These are phyloP conservation scores for Leptinotarsa texana DNA, from an alignment of 1,140 invertebrate species.

Conservation along the genomic window DNA sequence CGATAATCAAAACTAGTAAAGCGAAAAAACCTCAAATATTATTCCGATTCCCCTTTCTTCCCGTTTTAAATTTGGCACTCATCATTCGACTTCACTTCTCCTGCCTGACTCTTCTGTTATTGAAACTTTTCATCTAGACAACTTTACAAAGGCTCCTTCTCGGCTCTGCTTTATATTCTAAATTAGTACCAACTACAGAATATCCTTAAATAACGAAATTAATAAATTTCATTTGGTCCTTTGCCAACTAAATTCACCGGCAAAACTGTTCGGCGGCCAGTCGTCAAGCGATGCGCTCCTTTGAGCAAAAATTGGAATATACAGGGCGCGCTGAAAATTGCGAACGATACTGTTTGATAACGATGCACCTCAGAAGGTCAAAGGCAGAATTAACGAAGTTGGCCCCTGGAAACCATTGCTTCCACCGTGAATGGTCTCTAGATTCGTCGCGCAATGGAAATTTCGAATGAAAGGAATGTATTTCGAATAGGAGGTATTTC, in stretches of 20 bases:
- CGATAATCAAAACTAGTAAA: too few relatives aligned
- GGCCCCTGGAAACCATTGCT: not conserved
- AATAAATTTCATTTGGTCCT: slow-evolving; percentile 4
- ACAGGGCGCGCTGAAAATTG: not conserved
- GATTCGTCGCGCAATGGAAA: not conserved
- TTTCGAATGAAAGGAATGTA: not conserved
- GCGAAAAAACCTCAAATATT: too few relatives aligned
- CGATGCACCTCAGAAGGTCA: not conserved
- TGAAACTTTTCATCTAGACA: not conserved
- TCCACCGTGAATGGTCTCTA: not conserved
- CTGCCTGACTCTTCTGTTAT: not conserved
- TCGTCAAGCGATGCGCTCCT: not conserved
- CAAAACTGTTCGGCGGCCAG: not conserved
- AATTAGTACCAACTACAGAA: not conserved
- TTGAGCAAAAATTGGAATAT: not conserved
- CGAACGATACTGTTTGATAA: not conserved
- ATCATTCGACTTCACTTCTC: too few relatives aligned
- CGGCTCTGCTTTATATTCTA: not conserved
- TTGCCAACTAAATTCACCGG: not conserved
- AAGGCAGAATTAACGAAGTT: not conserved
- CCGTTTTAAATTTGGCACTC: too few relatives aligned
- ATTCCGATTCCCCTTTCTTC: too few relatives aligned
- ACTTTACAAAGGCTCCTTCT: not conserved
- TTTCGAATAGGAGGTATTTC: not conserved
- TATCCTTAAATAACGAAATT: slow-evolving; percentile 1